Conservation (phyloP, 2,888 invertebrate species). For the Lithophane semibrunnea region DNA sequence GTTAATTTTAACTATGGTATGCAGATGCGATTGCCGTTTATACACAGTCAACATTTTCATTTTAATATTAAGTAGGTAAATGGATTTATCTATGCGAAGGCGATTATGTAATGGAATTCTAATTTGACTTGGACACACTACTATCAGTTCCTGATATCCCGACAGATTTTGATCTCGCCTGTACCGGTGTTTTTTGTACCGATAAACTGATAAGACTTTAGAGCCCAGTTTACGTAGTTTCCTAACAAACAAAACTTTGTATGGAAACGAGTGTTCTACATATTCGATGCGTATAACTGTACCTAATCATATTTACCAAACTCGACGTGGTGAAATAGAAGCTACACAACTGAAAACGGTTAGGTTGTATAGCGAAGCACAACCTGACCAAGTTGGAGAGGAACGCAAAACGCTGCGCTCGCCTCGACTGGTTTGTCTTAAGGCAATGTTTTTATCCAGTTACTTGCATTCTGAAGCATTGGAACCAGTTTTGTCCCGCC, state of each 20-base stretch:
- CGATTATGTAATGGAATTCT: slow-evolving; percentile 18
- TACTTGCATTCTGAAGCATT: slow-evolving; percentile 89
- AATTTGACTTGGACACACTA: neutral
- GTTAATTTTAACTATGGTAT: slow-evolving; percentile 43
- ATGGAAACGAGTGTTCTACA: slow-evolving; percentile 3
- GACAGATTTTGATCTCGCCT: neutral
- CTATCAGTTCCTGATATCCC: neutral
- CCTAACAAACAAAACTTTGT: neutral
- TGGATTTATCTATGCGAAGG: slow-evolving; percentile 1
- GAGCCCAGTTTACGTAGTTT: slow-evolving; percentile 5
- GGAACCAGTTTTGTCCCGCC: slow-evolving; percentile 87
- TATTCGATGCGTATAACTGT: slow-evolving; percentile 19
- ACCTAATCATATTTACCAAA: slow-evolving; percentile 36
- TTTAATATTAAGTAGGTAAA: slow-evolving; percentile 25
- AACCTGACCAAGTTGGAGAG: slow-evolving; percentile 72
- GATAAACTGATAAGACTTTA: neutral
- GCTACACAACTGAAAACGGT: slow-evolving; percentile 35
- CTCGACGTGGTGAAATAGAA: slow-evolving; percentile 5
- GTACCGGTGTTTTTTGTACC: neutral
- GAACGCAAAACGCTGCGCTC: slow-evolving; percentile 71
- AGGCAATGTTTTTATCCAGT: slow-evolving; percentile 88
- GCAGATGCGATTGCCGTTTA: slow-evolving; percentile 27
- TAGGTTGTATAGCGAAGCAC: slow-evolving; percentile 49
- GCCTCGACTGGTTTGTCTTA: slow-evolving; percentile 86
- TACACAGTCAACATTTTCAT: slow-evolving; percentile 23